phyloP scores from a whole-genome alignment of 2,888 invertebrate species.

The Bedellia somnulentella region DNA sequence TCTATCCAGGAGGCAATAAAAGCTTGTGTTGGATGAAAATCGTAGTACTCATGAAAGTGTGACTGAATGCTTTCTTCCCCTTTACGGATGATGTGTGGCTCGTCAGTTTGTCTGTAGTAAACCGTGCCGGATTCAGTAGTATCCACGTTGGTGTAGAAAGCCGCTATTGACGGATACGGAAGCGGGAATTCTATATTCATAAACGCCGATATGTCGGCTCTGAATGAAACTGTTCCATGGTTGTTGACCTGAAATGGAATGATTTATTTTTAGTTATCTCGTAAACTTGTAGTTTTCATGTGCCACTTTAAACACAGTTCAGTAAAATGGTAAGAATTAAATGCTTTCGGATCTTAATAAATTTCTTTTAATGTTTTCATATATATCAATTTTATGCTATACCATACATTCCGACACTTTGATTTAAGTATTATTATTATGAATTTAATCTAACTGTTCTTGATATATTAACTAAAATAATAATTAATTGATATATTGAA shows the following conservation, averaged over 20 bases:
- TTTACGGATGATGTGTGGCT: slow-evolving; percentile 62
- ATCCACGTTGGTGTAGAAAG: slow-evolving; percentile 90
- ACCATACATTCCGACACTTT: too few relatives aligned
- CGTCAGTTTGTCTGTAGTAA: slow-evolving; percentile 70
- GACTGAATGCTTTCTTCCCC: slow-evolving; percentile 72
- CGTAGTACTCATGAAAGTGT: slow-evolving; percentile 69
- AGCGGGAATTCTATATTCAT: slow-evolving; percentile 87
- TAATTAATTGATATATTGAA: too few relatives aligned
- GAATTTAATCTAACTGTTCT: too few relatives aligned
- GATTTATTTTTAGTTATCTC: background rate
- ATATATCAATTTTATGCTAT: too few relatives aligned
- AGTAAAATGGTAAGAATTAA: background rate
- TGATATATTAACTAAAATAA: too few relatives aligned
- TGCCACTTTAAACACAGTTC: background rate
- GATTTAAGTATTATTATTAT: too few relatives aligned
- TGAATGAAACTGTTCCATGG: slow-evolving; percentile 87
- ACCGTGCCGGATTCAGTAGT: slow-evolving; percentile 72
- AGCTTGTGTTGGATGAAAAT: slow-evolving; percentile 76
- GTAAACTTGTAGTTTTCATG: background rate
- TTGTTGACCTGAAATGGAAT: slow-evolving; percentile 87
- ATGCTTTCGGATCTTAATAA: too few relatives aligned
- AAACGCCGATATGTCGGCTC: slow-evolving; percentile 84
- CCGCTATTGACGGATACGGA: slow-evolving; percentile 86
- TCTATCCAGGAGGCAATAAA: slow-evolving; percentile 90
- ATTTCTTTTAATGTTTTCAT: too few relatives aligned